phyloP scores from a whole-genome alignment of 2,888 invertebrate genomes.

The Dasysyrphus tricinctus region DNA sequence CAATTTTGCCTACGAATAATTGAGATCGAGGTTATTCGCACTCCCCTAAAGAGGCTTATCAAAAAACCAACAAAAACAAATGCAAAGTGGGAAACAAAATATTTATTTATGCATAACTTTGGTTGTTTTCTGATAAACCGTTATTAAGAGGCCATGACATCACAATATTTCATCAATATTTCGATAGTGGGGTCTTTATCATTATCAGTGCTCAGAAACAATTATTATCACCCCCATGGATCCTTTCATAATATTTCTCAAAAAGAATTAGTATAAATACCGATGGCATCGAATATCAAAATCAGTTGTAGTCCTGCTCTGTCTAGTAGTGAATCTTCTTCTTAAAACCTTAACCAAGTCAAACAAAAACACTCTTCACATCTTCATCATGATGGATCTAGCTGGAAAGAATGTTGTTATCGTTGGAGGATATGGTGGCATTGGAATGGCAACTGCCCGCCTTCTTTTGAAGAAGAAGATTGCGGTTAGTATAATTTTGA shows the following conservation, averaged over 20 bases:
- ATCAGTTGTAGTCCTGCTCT: slow-evolving; percentile 69
- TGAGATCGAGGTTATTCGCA: slow-evolving; percentile 18
- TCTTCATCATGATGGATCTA: slow-evolving; percentile 79
- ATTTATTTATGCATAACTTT: slow-evolving; percentile 6
- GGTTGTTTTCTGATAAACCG: slow-evolving; percentile 36
- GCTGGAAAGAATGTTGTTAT: slow-evolving; percentile 81
- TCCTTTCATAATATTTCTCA: slow-evolving; percentile 26
- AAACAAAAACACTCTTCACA: slow-evolving; percentile 30
- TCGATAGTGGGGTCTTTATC: slow-evolving; percentile 37
- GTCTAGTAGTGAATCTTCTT: slow-evolving; percentile 67
- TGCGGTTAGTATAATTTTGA: slow-evolving; percentile 71
- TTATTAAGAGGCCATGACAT: slow-evolving; percentile 50
- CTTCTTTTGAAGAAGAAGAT: slow-evolving; percentile 80
- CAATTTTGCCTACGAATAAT: neutral
- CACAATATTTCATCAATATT: slow-evolving; percentile 40
- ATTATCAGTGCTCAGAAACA: slow-evolving; percentile 53
- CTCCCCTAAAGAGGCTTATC: slow-evolving; percentile 43
- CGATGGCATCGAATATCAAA: slow-evolving; percentile 7
- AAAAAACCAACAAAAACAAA: neutral
- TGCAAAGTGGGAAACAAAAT: neutral
- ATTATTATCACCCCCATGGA: slow-evolving; percentile 21
- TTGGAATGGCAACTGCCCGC: slow-evolving; percentile 80
- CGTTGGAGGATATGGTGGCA: slow-evolving; percentile 80
- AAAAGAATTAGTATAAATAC: slow-evolving; percentile 54
- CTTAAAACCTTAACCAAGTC: slow-evolving; percentile 49